Evolutionary conservation across 2,113 vertebrate genomes (phyloP), one percentile per base, ranked within the genome.

Genomic region (Ardeotis arabs): DNA sequence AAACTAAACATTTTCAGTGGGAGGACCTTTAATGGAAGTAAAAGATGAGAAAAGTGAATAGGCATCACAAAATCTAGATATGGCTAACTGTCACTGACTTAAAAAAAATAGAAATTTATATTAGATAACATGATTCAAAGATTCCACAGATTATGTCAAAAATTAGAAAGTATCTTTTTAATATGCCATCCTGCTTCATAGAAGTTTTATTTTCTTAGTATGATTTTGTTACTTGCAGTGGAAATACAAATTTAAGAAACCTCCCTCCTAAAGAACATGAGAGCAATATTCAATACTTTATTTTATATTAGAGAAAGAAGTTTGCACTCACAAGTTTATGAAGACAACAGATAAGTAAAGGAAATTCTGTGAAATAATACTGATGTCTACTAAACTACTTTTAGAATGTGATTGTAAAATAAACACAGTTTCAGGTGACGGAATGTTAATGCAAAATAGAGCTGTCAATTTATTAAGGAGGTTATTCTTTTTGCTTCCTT

Each of bases 171-270:
- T 73, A 44, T 91, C 37, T 47, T 83, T 81, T 20, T 67, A 87
- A 56, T 88, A 59, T 53, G 44, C 14, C 4, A 35, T 79, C 67
- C 24, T 90, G 69, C 45, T 93, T 92, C 62, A 92, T 4, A 62
- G 35, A 89, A 37, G 15, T 2, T 63, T 31, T 74, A 29, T 20
- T 50, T 75, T 56, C 25, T 84, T 52, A 79, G n/a, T 72, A 81
- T 52, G 16, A 8, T 27, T 83, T 41, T 92, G 73, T 74, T 72
- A 50, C 67, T 91, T 69, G 35, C 28, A 93, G 59, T 15, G 7
- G 14, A 95, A 94, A 18, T 70, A 90, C 14, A 81, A 84, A 84
- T 89, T 87, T 91, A 87, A 87, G 75, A 87, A 86, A 37, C 2
- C 8, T 6, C 15, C 39, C 63, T 75, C 82, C 47, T 80, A 70